Base-by-base conservation (phyloP, 2,888 invertebrate genomes). In the Pasiphila rectangulata region DNA sequence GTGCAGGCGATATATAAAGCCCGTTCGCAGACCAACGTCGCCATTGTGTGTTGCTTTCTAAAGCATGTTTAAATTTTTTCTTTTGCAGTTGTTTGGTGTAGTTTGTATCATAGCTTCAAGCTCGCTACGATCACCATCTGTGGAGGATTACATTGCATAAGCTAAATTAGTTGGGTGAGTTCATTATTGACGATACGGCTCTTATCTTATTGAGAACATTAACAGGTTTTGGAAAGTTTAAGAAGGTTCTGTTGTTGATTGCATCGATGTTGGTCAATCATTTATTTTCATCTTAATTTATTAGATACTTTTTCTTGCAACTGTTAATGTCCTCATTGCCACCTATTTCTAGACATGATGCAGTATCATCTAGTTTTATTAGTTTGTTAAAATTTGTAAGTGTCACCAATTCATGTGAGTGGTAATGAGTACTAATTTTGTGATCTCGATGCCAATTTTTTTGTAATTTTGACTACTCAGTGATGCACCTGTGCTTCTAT, bases 81-180 rank as follows among this genome's bases (percentile, higher is more conserved):
- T 81, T 89, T 89, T 89, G 88, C 89, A 89, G 89, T 89, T 88
- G 88, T 89, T 89, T 84, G 89, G 89, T 84, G 89, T 89, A 61
- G 85, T 89, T 89, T 89, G 89, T 75, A 89, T 89, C 89, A 89
- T 89, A 88, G 84, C 89, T 59, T 89, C 89, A 75, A 89, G 88
- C 83, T 89, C 89, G 82, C 89, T 89, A 89, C 87, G 89, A 85
- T 89, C 89, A 79, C 89, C 89, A 89, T 89, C 89, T 89, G 89
- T 86, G 89, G 77, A 87, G 79, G 85, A 85, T 86, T 85, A 87
- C 79, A 87, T 79, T 79, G 87, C 85, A 75, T 85, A 85, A 85
- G 84, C 87, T 76, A 66, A 56, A 75, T 84, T 82, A 82, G 75
- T 80, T 61, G 51, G 54, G 77, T 79, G 79, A 75, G 65, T 69